phyloP scores from a whole-genome alignment of 2,797 vertebrate species.

The Xenentodon cancila region DNA sequence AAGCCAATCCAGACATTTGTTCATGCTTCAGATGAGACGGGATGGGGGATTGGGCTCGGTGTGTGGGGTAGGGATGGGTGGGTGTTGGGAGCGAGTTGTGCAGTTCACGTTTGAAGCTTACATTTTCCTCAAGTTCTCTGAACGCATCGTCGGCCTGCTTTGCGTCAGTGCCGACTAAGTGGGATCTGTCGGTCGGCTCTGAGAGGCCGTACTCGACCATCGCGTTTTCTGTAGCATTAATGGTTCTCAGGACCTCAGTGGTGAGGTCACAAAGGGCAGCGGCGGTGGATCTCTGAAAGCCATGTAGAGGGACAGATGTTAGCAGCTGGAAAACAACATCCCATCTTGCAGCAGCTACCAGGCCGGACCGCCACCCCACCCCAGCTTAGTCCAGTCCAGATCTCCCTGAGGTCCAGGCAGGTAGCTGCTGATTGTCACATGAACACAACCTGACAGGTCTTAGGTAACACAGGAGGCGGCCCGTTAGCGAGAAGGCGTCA shows the following conservation, averaged over 20 bases:
- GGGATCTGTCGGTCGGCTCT: constrained; percentile 69
- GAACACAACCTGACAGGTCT: constrained; percentile 14
- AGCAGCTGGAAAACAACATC: constrained; percentile 61
- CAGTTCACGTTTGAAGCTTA: constrained; percentile 75
- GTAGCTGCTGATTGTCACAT: constrained; percentile 39
- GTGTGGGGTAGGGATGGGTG: constrained; percentile 6
- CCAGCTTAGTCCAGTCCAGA: not conserved
- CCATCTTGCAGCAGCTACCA: constrained; percentile 44
- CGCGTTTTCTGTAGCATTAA: constrained; percentile 86
- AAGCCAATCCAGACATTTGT: constrained; percentile 46
- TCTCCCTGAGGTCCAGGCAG: constrained; percentile 25
- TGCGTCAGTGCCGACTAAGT: constrained; percentile 75
- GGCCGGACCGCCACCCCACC: constrained; percentile 1
- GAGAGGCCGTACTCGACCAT: constrained; percentile 80
- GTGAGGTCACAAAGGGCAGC: constrained; percentile 90
- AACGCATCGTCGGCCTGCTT: constrained; percentile 83
- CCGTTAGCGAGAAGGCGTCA: constrained; percentile 31
- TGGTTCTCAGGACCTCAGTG: constrained; percentile 86
- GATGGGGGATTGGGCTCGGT: constrained; percentile 12
- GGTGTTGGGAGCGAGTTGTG: constrained; percentile 13
- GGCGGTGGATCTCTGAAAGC: constrained; percentile 83
- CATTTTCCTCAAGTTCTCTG: constrained; percentile 88
- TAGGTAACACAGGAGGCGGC: constrained; percentile 16
- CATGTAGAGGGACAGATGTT: constrained; percentile 80
- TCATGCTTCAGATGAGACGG: constrained; percentile 42